A percentile compares a stretch with the other conserved stretches of the same genome.
phyloP scores from a whole-genome alignment of 2,888 invertebrate genomes.

The Aromia moschata region DNA sequence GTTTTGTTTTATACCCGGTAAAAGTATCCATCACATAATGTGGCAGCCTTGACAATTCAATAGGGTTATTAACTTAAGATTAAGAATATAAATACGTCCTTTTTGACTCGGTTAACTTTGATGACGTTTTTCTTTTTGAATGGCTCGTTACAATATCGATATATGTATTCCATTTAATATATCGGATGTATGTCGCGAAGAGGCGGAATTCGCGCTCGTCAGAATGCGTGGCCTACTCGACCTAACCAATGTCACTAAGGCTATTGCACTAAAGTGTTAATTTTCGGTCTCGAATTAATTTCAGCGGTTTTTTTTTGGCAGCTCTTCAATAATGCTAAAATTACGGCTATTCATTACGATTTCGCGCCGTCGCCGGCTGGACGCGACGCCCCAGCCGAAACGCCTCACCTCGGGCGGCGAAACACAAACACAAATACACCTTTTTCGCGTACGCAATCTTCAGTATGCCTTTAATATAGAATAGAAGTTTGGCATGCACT shows the following conservation, averaged over 20 bases:
- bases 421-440: too few relatives aligned
- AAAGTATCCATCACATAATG: too few relatives aligned
- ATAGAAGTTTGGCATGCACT: too few relatives aligned
- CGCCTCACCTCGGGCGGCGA: too few relatives aligned
- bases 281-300: slow-evolving; percentile 24
- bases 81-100: neutral
- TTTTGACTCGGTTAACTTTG: neutral
- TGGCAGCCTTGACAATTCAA: too few relatives aligned
- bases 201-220: slow-evolving; percentile 8
- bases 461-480: too few relatives aligned
- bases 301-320: slow-evolving; percentile 18
- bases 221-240: slow-evolving; percentile 9
- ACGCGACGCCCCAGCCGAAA: too few relatives aligned
- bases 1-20: too few relatives aligned
- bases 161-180: too few relatives aligned
- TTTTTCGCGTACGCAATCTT: too few relatives aligned
- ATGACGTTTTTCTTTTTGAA: neutral
- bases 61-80: neutral
- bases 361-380: too few relatives aligned
- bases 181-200: too few relatives aligned
- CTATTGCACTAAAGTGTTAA: slow-evolving; percentile 26
- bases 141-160: neutral
- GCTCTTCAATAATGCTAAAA: slow-evolving; percentile 21
- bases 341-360: slow-evolving; percentile 16
- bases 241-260: slow-evolving; percentile 26